Evolutionary conservation across 2,113 vertebrate genomes (phyloP), one percentile per base, ranked within the genome.

Genomic region (Astatoreochromis straeleni): DNA sequence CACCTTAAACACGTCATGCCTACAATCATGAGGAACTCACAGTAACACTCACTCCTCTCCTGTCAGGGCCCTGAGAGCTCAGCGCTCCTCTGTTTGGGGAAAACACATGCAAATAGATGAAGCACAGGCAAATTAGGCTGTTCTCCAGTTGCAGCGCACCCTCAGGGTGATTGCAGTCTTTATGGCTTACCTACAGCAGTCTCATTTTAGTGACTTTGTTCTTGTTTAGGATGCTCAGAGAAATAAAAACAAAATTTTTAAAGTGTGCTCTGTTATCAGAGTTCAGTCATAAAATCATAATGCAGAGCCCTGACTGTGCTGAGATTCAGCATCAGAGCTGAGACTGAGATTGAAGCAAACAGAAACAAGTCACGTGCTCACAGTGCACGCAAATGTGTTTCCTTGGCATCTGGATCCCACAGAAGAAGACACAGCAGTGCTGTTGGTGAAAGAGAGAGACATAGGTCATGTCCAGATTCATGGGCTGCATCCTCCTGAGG

Each of bases 91-190:
- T 19, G 24, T 29, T 75, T 49, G 70, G 42, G 40, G 16, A 75
- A 75, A 75, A 75, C 16, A 12, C 42, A 75, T 75, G 70, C 70
- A 75, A 75, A 75, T 49, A 75, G 70, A 19, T 0, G 24, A 75
- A 49, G 24, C 24, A 7, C 70, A 49, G 19, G 70, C 70, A 75
- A 75, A 75, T 75, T 47, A 49, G 24, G 42, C 70, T 75, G 42
- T 75, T 31, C 42, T 75, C 70, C 10, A 29, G 42, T 12, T 75
- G 14, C 70, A 47, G 42, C 7, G 1, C 9, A 19, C 70, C 42
- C 42, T 75, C 14, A 75, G 70, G 24, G 42, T 19, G 42, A 75
- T 7, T 29, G 6, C 6, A 47, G 42, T 29, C 9, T 31, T 75
- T 29, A 4, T 49, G 9, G 26, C 3, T 75, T 75, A 19, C 42